Percentiles rank a stretch among this genome's conserved stretches.
Conservation (phyloP, 2,797 vertebrate genomes). For the Fratercula arctica region DNA sequence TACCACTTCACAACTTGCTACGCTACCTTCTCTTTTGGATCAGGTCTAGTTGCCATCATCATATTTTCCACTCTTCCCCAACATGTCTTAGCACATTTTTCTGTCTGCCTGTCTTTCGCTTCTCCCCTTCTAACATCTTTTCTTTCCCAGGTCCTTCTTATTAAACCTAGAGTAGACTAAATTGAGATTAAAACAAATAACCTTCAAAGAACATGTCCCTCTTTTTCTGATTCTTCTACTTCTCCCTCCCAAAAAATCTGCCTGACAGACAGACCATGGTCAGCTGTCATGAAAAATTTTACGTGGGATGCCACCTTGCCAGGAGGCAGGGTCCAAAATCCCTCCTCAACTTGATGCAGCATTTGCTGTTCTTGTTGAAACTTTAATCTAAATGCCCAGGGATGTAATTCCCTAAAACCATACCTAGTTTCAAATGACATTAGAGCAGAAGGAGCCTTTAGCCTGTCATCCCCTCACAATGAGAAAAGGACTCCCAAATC, state of each 20-base stretch:
- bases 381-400: neutral
- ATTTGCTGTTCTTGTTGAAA: neutral
- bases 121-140: neutral
- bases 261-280: neutral
- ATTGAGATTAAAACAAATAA: neutral
- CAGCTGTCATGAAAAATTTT: constrained; percentile 2
- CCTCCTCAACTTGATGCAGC: neutral
- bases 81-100: neutral
- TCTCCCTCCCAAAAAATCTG: neutral
- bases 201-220: neutral
- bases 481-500: constrained; percentile 1
- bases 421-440: neutral
- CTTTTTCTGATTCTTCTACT: neutral
- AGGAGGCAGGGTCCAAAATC: neutral
- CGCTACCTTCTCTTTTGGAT: neutral
- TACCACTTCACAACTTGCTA: neutral
- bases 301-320: neutral
- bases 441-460: neutral
- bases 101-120: neutral
- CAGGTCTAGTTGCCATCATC: neutral
- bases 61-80: neutral
- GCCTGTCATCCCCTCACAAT: neutral
- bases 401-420: neutral
- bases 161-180: neutral
- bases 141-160: neutral